A percentile compares a stretch with the other conserved stretches of the same genome.
phyloP scores from a whole-genome alignment of 2,113 vertebrate species.

The Antennarius striatus region DNA sequence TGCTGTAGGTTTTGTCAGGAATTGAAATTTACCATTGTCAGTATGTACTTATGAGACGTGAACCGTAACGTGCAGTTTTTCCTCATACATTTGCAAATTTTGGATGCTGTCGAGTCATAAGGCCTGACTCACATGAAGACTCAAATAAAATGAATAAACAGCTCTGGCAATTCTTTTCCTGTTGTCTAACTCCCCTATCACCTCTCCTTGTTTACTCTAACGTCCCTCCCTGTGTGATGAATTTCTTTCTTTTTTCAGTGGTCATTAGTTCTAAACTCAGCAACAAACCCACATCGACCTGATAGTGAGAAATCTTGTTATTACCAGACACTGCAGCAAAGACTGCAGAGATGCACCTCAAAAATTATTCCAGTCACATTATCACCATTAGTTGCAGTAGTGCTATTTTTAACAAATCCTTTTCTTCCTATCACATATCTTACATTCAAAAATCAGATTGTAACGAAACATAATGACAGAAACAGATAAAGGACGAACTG shows the following conservation, averaged over 20 bases:
- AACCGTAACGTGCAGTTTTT: too few species aligned
- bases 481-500: too few species aligned
- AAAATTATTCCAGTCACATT: too few species aligned
- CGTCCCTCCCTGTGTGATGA: too few species aligned
- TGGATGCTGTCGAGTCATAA: neutral
- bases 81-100: too few species aligned
- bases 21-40: neutral
- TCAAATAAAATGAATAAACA: neutral
- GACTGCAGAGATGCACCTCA: neutral
- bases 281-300: too few species aligned
- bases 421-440: too few species aligned
- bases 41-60: too few species aligned
- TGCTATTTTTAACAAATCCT: too few species aligned
- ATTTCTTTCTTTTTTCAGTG: neutral
- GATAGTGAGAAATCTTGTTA: neutral
- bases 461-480: too few species aligned
- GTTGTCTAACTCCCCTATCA: neutral
- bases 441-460: too few species aligned
- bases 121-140: neutral
- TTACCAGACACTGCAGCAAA: slow-evolving; percentile 8
- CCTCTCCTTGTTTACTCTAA: neutral
- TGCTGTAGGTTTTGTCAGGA: neutral
- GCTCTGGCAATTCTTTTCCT: neutral
- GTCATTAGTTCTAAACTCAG: neutral
- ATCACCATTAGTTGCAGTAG: too few species aligned